A percentile compares a stretch with the other conserved stretches of the same genome.
Conservation (phyloP, 35 echinoderm and acorn worm species). For the Chiridota heheva region DNA sequence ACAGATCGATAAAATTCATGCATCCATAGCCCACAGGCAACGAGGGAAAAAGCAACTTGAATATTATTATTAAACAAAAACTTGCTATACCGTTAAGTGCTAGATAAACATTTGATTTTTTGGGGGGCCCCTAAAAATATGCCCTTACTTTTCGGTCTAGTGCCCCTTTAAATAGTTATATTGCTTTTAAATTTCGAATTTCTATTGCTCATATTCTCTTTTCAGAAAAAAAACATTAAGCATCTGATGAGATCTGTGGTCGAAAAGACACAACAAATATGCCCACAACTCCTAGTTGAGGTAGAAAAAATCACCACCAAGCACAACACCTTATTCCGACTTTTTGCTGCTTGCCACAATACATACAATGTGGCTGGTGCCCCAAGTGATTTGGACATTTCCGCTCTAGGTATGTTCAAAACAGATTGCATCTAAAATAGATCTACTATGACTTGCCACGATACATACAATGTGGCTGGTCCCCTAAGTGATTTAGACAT, state of each 20-base stretch:
- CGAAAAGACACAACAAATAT: background rate
- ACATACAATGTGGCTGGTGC: background rate
- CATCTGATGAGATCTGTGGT: background rate
- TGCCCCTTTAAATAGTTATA: no score
- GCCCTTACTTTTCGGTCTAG: no score
- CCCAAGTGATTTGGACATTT: background rate
- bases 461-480: background rate
- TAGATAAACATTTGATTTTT: no score
- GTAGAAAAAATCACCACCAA: background rate
- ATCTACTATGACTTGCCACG: background rate
- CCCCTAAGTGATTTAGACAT: background rate
- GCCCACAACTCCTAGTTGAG: background rate
- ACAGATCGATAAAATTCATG: no score
- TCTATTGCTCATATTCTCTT: background rate
- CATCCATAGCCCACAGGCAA: no score
- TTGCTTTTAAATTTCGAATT: background rate
- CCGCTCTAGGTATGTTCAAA: background rate
- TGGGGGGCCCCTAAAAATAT: no score
- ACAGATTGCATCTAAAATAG: background rate
- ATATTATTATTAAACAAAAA: no score
- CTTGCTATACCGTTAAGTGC: no score
- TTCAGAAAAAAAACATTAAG: conserved; percentile 4
- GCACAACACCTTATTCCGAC: background rate
- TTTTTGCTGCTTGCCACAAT: conserved; percentile 8
- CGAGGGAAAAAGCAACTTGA: no score